Conservation (phyloP, 2,888 invertebrate species). For the Leucozona laternaria region DNA sequence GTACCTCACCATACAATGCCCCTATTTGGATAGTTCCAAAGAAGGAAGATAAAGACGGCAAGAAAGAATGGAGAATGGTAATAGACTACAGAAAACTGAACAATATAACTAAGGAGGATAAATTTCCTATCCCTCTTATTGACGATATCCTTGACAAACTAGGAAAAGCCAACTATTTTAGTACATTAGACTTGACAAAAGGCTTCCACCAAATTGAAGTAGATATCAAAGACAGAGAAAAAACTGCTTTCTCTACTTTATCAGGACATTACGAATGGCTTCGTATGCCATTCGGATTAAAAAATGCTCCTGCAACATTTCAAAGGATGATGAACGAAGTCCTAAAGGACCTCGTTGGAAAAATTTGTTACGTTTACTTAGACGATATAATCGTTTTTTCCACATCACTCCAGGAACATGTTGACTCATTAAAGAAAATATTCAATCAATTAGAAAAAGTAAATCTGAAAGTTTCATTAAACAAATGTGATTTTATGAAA, state of each 20-base stretch:
- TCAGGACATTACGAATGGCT: slow-evolving; percentile 35
- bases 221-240: background rate
- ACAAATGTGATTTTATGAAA: background rate
- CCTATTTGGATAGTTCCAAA: no score
- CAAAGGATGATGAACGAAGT: slow-evolving; percentile 5
- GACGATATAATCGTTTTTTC: no score
- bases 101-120: slow-evolving; percentile 37
- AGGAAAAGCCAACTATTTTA: slow-evolving; percentile 35
- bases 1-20: slow-evolving; percentile 35
- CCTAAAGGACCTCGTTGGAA: background rate
- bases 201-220: slow-evolving; percentile 36
- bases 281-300: background rate
- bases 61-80: slow-evolving; percentile 46
- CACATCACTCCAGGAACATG: background rate
- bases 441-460: background rate
- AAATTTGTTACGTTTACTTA: background rate
- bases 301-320: background rate
- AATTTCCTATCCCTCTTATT: slow-evolving; percentile 1
- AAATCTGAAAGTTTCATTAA: background rate
- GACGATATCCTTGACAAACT: slow-evolving; percentile 10
- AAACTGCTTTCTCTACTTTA: background rate
- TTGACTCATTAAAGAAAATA: background rate
- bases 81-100: slow-evolving; percentile 33
- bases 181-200: slow-evolving; percentile 13
- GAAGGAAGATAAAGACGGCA: background rate